Evolutionary conservation across 2,113 vertebrate species (phyloP).

Genomic region (Himantopus leucocephalus): DNA sequence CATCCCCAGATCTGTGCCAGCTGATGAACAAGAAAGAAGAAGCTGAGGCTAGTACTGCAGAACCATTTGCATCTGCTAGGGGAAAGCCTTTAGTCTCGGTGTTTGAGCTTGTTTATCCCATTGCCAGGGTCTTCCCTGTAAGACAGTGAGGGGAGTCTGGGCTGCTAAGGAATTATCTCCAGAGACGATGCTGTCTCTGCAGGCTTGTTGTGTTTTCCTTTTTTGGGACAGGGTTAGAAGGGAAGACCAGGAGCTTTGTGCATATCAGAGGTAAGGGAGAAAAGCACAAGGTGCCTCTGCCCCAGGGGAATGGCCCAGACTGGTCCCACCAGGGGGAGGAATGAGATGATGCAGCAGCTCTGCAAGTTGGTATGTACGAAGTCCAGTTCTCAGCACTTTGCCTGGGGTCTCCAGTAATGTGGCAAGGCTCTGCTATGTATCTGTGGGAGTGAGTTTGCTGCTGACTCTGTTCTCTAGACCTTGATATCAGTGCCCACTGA

Average conservation of each 20-base stretch:
- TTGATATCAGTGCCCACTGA: constrained; percentile 1
- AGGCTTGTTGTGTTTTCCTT: background rate
- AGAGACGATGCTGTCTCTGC: background rate
- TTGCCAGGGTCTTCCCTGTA: background rate
- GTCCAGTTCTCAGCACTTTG: background rate
- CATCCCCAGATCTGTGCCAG: background rate
- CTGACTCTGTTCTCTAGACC: background rate
- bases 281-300: background rate
- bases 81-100: background rate
- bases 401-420: rapidly evolving
- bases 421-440: background rate
- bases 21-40: background rate
- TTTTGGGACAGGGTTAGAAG: background rate
- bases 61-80: background rate
- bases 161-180: background rate
- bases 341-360: background rate
- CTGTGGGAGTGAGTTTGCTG: background rate
- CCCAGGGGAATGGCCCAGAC: background rate
- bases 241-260: background rate
- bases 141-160: background rate
- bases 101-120: background rate
- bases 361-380: background rate
- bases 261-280: background rate
- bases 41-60: background rate
- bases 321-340: background rate